Evolutionary conservation across 2,113 vertebrate genomes (phyloP).

Genomic region (Saimiri boliviensis): DNA sequence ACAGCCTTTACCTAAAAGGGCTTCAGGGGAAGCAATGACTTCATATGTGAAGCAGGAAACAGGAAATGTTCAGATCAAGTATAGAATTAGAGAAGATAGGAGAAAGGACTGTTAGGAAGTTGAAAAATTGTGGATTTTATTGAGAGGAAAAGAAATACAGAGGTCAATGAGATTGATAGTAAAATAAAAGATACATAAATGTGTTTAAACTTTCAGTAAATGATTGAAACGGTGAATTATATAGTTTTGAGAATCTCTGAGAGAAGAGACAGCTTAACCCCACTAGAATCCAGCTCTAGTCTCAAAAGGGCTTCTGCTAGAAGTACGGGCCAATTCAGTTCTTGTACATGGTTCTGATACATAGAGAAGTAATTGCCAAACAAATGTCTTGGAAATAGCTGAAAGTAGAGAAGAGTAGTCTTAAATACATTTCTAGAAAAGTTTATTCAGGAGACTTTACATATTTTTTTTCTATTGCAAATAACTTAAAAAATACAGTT

Average conservation of each 20-base stretch:
- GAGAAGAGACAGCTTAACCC: background rate
- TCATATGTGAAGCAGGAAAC: background rate
- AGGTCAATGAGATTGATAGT: background rate
- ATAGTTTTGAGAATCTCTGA: background rate
- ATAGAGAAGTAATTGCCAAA: background rate
- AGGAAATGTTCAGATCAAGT: background rate
- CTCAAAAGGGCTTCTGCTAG: too few species aligned
- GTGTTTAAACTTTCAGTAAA: background rate
- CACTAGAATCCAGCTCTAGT: background rate
- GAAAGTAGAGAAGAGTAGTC: background rate
- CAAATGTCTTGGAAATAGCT: background rate
- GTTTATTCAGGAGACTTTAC: background rate
- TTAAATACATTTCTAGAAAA: background rate
- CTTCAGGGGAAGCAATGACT: background rate
- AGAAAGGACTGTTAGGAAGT: background rate
- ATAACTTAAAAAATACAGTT: background rate
- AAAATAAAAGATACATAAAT: background rate
- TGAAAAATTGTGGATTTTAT: background rate
- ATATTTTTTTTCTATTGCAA: background rate
- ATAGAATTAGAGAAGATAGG: background rate
- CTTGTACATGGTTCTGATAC: background rate
- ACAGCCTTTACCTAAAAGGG: background rate
- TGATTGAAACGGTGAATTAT: background rate
- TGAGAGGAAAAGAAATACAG: background rate
- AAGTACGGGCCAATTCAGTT: background rate